These are phyloP conservation scores for Prunella fulvescens DNA, from an alignment of 2,113 vertebrate species.

Conservation along the genomic window DNA sequence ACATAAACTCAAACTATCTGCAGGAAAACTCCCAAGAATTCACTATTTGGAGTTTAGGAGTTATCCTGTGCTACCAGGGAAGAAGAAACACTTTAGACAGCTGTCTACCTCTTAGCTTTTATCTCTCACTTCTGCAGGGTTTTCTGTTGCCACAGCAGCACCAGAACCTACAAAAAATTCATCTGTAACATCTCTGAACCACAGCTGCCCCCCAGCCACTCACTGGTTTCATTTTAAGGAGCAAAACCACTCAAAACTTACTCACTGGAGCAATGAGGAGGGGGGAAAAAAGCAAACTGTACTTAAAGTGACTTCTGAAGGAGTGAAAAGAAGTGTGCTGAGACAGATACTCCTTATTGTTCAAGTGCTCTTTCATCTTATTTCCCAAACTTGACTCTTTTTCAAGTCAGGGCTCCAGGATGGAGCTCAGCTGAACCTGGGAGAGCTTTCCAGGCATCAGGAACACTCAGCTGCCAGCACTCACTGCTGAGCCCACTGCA, in stretches of 20 bases:
- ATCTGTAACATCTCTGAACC: background rate
- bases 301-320: background rate
- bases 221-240: background rate
- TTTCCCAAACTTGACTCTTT: background rate
- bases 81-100: background rate
- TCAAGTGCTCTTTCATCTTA: background rate
- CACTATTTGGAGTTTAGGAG: background rate
- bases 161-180: background rate
- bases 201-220: background rate
- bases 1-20: background rate
- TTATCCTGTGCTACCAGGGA: background rate
- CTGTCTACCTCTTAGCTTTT: background rate
- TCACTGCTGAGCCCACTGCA: background rate
- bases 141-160: background rate
- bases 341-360: background rate
- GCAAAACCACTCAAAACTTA: background rate
- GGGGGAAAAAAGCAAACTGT: background rate
- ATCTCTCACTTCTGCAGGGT: background rate
- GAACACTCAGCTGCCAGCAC: background rate
- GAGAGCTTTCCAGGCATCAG: background rate
- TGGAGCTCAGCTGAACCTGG: background rate
- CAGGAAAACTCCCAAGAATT: background rate
- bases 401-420: background rate
- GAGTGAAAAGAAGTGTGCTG: fast-evolving
- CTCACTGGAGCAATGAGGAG: background rate